Base-by-base conservation (phyloP, 2,797 vertebrate genomes). In the Pteronotus mesoamericanus region DNA sequence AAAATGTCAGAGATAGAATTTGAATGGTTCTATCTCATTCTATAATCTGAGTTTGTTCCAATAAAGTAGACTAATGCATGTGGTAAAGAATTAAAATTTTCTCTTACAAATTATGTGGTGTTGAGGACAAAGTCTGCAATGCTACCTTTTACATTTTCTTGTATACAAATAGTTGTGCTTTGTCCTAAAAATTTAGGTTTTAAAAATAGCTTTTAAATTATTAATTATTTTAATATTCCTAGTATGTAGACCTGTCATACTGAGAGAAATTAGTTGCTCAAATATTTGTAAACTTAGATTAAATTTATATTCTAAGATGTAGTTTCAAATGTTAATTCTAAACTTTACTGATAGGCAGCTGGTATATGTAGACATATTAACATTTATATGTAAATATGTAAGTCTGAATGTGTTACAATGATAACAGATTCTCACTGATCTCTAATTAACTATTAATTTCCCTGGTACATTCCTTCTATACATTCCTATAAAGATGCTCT, bases 381-480 rank as follows among this genome's bases (percentile, higher is more conserved):
- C 37, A 74, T 55, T 22, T 37, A 39, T 80, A 57, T 94, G 34
- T 46, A 44, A 68, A 44, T 57, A 69, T 64, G 0, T 42, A 42
- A 39, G 15, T 82, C 68, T 68, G 64, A 77, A 48, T 75, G 19
- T 53, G 16, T 66, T 96, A 69, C 69, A 79, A 72, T 87, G 5
- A 66, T 55, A 80, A 72, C 14, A 75, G 18, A 48, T 64, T 86
- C 51, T 71, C 68, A 34, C 48, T 83, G 2, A 37, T 72, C 9
- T 79, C 29, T 80, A 93, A 39, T 82, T 93, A 93, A 91, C 37
- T 53, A 37, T 11, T 83, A 3, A 57, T 46, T 96, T 93, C 68
- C 16, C n/a, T 2, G 26, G 39, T 71, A 39, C 2, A 55, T 75
- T 75, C 29, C 18, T 89, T n/a, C 4, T 21, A 7, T n/a, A 16